Evolutionary conservation across 2,797 vertebrate species (phyloP).

Genomic region (Clangula hyemalis): DNA sequence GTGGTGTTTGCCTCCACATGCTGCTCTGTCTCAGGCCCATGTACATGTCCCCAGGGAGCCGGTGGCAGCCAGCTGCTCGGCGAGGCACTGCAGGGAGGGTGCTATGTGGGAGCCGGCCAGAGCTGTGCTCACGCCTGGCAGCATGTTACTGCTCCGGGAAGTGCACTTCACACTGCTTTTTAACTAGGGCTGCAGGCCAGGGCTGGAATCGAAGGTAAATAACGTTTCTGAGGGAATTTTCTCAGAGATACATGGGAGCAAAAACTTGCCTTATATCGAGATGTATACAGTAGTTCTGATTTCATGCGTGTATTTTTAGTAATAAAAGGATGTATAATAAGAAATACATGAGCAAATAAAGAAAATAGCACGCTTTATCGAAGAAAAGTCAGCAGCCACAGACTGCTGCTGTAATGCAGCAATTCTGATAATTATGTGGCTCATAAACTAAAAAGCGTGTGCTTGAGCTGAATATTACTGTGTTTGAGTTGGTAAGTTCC

Average conservation of each 20-base stretch:
- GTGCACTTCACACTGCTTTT: background rate
- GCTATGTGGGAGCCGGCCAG: background rate
- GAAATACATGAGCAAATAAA: background rate
- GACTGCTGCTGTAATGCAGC: background rate
- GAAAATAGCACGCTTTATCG: background rate
- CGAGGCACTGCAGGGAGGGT: accelerated
- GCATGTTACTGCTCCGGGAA: background rate
- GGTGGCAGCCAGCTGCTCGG: background rate
- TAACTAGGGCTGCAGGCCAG: background rate
- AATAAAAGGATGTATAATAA: background rate
- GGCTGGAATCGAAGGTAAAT: background rate
- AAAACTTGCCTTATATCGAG: background rate
- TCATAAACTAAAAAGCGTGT: background rate
- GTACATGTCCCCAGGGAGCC: accelerated
- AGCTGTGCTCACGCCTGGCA: accelerated
- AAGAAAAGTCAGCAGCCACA: background rate
- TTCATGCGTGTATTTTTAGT: background rate
- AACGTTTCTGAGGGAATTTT: background rate
- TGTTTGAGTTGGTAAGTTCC: background rate
- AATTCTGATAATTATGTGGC: background rate
- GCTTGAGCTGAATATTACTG: background rate
- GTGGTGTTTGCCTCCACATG: accelerated
- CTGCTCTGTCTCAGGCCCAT: background rate
- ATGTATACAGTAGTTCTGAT: background rate
- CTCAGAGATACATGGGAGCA: background rate